phyloP scores from a whole-genome alignment of 1,140 invertebrate species.

The Drosophila murphyi region DNA sequence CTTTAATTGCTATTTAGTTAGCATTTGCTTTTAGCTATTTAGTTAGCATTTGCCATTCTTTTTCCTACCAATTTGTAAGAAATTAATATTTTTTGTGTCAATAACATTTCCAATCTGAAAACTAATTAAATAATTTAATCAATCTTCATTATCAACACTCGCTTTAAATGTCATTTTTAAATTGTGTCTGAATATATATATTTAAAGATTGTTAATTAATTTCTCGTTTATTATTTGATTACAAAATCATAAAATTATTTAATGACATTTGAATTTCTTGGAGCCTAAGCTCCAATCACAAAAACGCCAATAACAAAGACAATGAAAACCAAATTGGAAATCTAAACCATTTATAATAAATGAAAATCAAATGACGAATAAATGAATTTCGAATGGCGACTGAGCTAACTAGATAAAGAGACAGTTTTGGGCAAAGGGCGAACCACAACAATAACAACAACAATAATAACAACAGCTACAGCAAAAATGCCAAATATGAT shows the following conservation, averaged over 20 bases:
- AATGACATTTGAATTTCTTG: neutral
- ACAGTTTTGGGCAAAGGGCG: slow-evolving; percentile 10
- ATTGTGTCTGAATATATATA: too few species aligned
- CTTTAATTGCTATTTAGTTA: too few species aligned
- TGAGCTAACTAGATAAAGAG: slow-evolving; percentile 19
- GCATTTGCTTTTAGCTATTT: too few species aligned
- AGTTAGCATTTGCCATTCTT: too few species aligned
- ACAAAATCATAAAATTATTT: neutral
- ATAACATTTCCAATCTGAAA: too few species aligned
- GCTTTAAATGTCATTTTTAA: too few species aligned
- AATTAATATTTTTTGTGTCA: too few species aligned
- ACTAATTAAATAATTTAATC: too few species aligned
- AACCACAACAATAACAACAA: neutral
- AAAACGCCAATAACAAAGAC: neutral
- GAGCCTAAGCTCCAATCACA: neutral
- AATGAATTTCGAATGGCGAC: slow-evolving; percentile 26
- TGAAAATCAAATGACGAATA: slow-evolving; percentile 23
- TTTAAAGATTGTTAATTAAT: too few species aligned
- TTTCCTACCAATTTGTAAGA: too few species aligned
- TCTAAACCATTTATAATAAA: slow-evolving; percentile 7
- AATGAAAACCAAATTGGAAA: neutral
- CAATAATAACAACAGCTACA: neutral
- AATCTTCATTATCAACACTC: too few species aligned
- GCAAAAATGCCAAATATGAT: slow-evolving; percentile 20
- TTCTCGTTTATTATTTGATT: too few species aligned